These are phyloP conservation scores for Drosophila punjabiensis DNA, from an alignment of 1,140 invertebrate species.

Conservation along the genomic window DNA sequence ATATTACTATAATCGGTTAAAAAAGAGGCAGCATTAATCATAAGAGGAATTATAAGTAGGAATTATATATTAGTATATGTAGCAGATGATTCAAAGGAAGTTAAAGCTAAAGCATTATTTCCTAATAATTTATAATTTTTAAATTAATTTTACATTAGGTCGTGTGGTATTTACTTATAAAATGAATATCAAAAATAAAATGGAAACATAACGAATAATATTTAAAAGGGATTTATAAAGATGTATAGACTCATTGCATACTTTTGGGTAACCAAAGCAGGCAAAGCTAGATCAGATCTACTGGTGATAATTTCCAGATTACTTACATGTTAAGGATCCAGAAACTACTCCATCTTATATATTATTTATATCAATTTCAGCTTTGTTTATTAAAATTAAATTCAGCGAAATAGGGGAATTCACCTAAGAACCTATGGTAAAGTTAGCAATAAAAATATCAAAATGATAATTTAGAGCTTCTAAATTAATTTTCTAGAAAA, in stretches of 20 bases:
- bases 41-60: background rate
- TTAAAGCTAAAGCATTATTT: background rate
- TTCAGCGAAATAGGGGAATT: no score
- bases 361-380: background rate
- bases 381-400: background rate
- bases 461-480: background rate
- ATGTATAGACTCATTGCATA: background rate
- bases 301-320: background rate
- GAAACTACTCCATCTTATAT: no score
- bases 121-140: no score
- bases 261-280: background rate
- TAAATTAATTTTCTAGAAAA: background rate
- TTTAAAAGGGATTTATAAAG: background rate
- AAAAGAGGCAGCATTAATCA: slow-evolving; percentile 22
- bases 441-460: background rate
- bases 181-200: background rate
- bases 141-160: background rate
- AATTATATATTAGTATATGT: background rate
- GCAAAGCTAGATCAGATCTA: background rate
- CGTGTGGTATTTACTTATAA: no score
- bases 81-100: background rate
- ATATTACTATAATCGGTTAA: slow-evolving; percentile 1
- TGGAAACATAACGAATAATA: background rate
- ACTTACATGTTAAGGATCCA: no score
- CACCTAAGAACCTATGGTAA: background rate